These are phyloP conservation scores for Procavia capensis DNA, from an alignment of 2,113 vertebrate species.

Conservation along the genomic window DNA sequence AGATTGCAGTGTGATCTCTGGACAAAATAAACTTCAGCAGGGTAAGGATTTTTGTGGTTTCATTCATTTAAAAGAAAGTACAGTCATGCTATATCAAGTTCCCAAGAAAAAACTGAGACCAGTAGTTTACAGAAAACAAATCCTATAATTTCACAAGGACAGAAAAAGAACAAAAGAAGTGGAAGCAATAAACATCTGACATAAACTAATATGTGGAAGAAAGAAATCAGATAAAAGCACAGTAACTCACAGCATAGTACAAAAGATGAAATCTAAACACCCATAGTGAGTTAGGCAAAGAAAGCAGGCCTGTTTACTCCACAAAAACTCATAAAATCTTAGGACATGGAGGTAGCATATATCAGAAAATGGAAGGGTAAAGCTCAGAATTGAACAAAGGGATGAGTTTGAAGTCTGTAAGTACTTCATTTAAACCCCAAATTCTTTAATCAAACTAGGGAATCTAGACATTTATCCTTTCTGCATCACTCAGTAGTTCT, in stretches of 20 bases:
- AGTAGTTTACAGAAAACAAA: background rate
- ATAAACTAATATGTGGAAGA: background rate
- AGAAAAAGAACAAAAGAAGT: background rate
- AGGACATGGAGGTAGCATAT: background rate
- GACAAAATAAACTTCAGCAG: background rate
- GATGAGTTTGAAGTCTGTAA: background rate
- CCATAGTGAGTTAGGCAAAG: background rate
- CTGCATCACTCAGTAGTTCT: background rate
- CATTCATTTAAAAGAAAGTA: constrained; percentile 2
- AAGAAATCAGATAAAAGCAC: background rate
- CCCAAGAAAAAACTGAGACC: background rate
- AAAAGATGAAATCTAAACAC: background rate
- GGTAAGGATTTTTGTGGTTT: background rate
- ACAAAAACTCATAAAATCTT: background rate
- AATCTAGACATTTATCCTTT: background rate
- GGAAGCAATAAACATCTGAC: background rate
- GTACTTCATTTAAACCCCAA: background rate
- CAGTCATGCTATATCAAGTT: background rate
- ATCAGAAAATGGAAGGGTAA: background rate
- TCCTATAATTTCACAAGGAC: background rate
- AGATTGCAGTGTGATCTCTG: background rate
- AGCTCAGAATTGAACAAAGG: background rate
- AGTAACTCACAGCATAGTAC: background rate
- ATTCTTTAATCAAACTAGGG: background rate
- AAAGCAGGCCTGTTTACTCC: background rate